Percentiles rank a stretch among this genome's conserved stretches.
Conservation (phyloP, 2,797 vertebrate genomes). For the Coracias cyanogaster region DNA sequence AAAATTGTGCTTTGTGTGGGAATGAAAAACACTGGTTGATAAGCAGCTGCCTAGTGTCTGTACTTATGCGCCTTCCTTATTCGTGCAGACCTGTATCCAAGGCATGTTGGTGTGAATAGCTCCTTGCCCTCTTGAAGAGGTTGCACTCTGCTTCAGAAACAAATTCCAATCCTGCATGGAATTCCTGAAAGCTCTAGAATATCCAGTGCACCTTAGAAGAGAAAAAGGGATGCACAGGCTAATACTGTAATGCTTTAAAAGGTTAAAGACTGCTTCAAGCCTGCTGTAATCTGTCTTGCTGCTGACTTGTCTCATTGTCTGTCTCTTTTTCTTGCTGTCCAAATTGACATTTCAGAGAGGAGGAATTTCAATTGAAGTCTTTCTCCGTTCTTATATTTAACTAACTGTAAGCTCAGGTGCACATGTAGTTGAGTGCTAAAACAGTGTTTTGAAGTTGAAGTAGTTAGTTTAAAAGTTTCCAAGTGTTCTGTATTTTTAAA, state of each 20-base stretch:
- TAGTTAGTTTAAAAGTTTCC: background rate
- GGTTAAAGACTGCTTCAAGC: background rate
- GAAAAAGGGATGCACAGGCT: background rate
- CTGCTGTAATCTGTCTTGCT: background rate
- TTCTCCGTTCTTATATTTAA: background rate
- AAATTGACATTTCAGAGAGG: background rate
- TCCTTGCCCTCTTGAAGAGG: background rate
- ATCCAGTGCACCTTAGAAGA: background rate
- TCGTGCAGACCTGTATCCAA: background rate
- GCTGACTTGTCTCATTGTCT: background rate
- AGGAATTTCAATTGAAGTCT: background rate
- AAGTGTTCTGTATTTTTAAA: background rate
- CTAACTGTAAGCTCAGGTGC: background rate
- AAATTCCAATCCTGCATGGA: background rate
- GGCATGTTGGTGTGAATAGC: background rate
- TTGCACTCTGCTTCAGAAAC: background rate
- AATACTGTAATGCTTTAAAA: slow-evolving; percentile 20
- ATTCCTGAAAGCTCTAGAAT: slow-evolving; percentile 2
- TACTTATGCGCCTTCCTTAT: background rate
- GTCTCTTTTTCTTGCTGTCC: background rate
- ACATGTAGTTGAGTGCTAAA: background rate
- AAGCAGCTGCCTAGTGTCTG: background rate
- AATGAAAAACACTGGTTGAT: background rate
- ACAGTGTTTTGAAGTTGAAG: background rate
- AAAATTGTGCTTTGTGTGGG: background rate